A percentile compares a stretch with the other conserved stretches of the same genome.
Conservation (phyloP, 2,113 vertebrate genomes). For the Epinephelus cyanopodus region DNA sequence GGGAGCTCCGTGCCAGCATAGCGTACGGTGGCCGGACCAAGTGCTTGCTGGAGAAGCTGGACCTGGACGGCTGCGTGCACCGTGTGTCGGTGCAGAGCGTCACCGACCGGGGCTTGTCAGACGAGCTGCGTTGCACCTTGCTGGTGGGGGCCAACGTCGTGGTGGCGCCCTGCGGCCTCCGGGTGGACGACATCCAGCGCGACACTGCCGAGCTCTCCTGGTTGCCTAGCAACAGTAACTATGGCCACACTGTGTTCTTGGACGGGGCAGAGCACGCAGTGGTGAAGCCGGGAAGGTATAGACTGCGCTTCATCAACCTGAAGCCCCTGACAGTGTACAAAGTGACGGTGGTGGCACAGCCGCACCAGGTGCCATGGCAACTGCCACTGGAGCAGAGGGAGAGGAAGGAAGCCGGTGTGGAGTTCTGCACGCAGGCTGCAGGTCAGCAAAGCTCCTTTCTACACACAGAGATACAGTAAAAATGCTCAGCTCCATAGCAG, state of each 20-base stretch:
- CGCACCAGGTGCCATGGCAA: constrained; percentile 98
- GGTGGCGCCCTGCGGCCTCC: constrained; percentile 91
- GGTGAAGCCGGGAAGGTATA: constrained; percentile 89
- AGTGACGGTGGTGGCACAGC: constrained; percentile 92
- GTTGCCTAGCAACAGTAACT: constrained; percentile 98
- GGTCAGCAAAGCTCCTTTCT: constrained; percentile 83
- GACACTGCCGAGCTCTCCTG: constrained; percentile 94
- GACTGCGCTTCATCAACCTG: constrained; percentile 91
- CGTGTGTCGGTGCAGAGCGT: constrained; percentile 92
- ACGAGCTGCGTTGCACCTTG: constrained; percentile 93
- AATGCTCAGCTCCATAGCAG: constrained; percentile 9
- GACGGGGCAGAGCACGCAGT: constrained; percentile 91
- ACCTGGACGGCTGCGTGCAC: constrained; percentile 90
- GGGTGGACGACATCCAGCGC: constrained; percentile 92
- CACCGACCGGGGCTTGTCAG: constrained; percentile 90
- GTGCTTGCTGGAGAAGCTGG: constrained; percentile 94
- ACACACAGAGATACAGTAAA: constrained; percentile 16
- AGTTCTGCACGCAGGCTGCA: constrained; percentile 96
- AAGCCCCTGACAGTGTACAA: constrained; percentile 92
- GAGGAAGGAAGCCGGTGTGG: constrained; percentile 92
- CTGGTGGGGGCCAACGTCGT: constrained; percentile 94
- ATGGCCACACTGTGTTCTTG: constrained; percentile 93
- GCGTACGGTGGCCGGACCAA: constrained; percentile 89
- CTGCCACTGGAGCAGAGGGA: constrained; percentile 97
- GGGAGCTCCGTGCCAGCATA: constrained; percentile 89